Conservation (phyloP, 1,140 invertebrate species). For the Euura saliciscinereae region DNA sequence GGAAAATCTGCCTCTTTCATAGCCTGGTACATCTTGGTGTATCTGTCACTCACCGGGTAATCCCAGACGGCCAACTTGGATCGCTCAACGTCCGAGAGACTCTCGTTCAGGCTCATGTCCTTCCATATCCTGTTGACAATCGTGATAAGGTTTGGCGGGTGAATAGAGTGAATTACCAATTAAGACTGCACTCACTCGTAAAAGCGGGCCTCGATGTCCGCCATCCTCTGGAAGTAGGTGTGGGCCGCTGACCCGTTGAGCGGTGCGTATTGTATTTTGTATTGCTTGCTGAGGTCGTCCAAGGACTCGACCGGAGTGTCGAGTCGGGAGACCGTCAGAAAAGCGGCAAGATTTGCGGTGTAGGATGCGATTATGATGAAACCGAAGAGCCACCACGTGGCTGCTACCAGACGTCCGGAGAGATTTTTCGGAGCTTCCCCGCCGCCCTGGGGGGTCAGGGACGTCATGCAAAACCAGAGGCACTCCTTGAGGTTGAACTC, state of each 20-base stretch:
- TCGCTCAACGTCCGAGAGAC: constrained; percentile 83
- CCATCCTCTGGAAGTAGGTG: constrained; percentile 95
- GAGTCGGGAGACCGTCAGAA: constrained; percentile 89
- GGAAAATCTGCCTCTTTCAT: constrained; percentile 92
- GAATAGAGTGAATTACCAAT: neutral
- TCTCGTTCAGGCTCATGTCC: constrained; percentile 95
- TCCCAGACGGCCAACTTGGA: constrained; percentile 97
- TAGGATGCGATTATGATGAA: constrained; percentile 99
- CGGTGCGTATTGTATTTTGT: constrained; percentile 94
- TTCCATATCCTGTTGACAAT: constrained; percentile 87
- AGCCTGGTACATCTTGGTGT: constrained; percentile 97
- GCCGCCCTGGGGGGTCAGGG: constrained; percentile 93
- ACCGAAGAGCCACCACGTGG: constrained; percentile 97
- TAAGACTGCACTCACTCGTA: constrained; percentile 80
- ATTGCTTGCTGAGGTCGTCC: constrained; percentile 93
- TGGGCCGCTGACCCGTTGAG: constrained; percentile 83
- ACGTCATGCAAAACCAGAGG: constrained; percentile 99
- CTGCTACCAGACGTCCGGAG: constrained; percentile 89
- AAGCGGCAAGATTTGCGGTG: constrained; percentile 95
- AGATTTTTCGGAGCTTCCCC: constrained; percentile 96
- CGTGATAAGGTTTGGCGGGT: neutral
- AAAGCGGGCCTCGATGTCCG: constrained; percentile 91
- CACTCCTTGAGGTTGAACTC: constrained; percentile 96
- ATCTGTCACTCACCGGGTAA: constrained; percentile 97
- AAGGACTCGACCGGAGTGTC: constrained; percentile 92